Evolutionary conservation across 1,140 invertebrate genomes (phyloP), one percentile per base, ranked within the genome.

Genomic region (Sinonovacula constricta): DNA sequence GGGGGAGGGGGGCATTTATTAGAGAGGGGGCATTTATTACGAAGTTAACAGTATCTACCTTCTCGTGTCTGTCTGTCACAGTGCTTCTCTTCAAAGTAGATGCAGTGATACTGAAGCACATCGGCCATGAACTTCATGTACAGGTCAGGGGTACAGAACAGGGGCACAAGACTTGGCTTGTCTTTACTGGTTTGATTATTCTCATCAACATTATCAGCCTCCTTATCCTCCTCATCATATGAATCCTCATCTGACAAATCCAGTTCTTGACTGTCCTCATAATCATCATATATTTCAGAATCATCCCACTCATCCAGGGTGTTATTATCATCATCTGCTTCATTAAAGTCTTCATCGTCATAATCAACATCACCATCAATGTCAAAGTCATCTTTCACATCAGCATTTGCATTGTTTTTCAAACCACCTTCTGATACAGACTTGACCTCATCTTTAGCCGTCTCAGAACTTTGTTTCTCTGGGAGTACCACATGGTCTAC

Each of bases 101-200:
- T 93, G 88, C 95, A 95, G 85, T 95, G 94, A 86, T 94, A 95
- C 15, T 95, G 91, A 49, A 95, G 88, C 39, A 96, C 91, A 89
- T 95, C 95, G 82, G 95, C 95, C 93, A 95, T 92, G 76, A 92
- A 91, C 51, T 83, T 81, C 54, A 82, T 72, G 67, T 90, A 91
- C 45, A 87, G 83, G 28, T 85, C 71, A 26, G 65, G 66, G 15
- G 80, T 79, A 65, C 87, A 87, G 14, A 80, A 78, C 45, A 78
- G 26, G 28, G 66, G 75, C n/a, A 69, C 75, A 12, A 69, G 65
- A 51, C 72, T 76, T 51, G 62, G 62, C 49, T 30, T 49, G 10
- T 59, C 63, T 12, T 1, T 34, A n/a, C n/a, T 26, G 30, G 49
- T 31, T 15, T n/a, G 5, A 18, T 65, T 53, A 15, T 10, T 56